Conservation (phyloP, 2,888 invertebrate species). For the Isoperla grammatica region DNA sequence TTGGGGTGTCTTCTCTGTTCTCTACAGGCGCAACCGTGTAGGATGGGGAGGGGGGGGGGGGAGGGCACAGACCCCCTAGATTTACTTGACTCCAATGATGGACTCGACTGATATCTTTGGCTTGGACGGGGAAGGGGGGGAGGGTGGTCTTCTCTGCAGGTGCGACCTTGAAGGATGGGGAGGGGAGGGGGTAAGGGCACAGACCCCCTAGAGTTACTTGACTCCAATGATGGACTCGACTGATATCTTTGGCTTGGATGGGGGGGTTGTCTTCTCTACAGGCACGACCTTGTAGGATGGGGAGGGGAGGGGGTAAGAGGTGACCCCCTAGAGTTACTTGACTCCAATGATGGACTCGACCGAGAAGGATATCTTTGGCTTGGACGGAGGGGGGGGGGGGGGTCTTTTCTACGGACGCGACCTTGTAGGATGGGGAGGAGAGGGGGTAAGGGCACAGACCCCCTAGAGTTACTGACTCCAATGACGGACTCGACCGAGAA, state of each 20-base stretch:
- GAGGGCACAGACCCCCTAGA: background rate
- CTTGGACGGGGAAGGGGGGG: no score
- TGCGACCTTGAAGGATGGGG: background rate
- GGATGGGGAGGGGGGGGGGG: no score
- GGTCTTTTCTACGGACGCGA: background rate
- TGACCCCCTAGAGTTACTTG: conserved; percentile 41
- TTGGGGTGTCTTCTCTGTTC: no score
- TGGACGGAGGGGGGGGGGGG: no score
- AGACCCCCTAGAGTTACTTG: conserved; percentile 63
- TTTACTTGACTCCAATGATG: no score
- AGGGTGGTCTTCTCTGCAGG: no score
- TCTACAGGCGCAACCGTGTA: no score
- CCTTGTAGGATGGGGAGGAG: conserved; percentile 33
- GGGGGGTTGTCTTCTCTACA: background rate
- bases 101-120: no score
- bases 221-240: conserved; percentile 61
- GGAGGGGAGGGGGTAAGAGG: no score
- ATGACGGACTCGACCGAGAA: conserved; percentile 54
- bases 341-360: conserved; percentile 61
- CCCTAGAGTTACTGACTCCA: conserved; percentile 61
- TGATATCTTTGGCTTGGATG: conserved; percentile 42
- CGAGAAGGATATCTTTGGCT: no score
- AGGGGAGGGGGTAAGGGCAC: conserved; percentile 56
- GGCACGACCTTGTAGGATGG: no score
- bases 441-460: conserved; percentile 61